Percentiles rank a stretch among this genome's conserved stretches.
phyloP scores from a whole-genome alignment of 1,140 invertebrate genomes.

The Atta colombica region DNA sequence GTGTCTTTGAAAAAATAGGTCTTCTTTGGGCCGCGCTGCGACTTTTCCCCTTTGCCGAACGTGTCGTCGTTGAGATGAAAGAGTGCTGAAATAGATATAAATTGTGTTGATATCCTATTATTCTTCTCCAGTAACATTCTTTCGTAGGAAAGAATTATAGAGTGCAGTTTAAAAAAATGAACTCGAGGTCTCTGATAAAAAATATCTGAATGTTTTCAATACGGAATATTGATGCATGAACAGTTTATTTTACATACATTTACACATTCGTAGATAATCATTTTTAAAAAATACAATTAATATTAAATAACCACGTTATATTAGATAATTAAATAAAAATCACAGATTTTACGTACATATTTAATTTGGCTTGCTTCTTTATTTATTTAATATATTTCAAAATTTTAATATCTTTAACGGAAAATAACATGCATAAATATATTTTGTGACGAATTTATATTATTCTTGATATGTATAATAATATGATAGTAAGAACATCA shows the following conservation, averaged over 20 bases:
- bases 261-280: neutral
- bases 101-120: conserved; percentile 19
- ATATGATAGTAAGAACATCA: neutral
- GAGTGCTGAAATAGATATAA: conserved; percentile 60
- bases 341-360: neutral
- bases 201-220: neutral
- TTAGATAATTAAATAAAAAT: neutral
- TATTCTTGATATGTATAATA: neutral
- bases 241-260: neutral
- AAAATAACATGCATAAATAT: neutral
- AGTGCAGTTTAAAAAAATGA: neutral
- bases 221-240: neutral
- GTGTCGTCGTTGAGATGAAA: conserved; percentile 56
- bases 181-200: neutral
- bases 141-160: neutral
- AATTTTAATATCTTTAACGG: neutral
- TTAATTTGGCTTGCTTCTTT: neutral
- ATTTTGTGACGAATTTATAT: neutral
- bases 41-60: conserved; percentile 87
- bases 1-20: conserved; percentile 94
- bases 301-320: neutral
- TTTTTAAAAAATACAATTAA: neutral
- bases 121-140: neutral
- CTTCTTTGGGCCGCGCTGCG: conserved; percentile 89
- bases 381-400: neutral